A percentile compares a stretch with the other conserved stretches of the same genome.
These are phyloP conservation scores for Pogonomyrmex californicus DNA, from an alignment of 1,140 invertebrate species.

Conservation along the genomic window DNA sequence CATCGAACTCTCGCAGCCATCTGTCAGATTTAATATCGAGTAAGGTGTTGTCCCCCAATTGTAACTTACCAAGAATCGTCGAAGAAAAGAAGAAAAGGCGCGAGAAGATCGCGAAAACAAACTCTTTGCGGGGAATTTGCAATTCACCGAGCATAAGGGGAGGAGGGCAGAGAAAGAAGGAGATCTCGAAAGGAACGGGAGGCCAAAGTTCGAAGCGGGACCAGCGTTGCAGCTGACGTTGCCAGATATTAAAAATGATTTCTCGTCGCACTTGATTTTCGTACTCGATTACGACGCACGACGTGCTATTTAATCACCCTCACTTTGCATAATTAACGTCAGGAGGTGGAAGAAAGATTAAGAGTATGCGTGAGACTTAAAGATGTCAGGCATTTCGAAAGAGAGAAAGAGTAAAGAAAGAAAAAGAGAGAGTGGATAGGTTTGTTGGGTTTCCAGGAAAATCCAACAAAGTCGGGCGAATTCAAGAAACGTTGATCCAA, in stretches of 20 bases:
- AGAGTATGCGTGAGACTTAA: slow-evolving; percentile 18
- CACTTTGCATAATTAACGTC: slow-evolving; percentile 6
- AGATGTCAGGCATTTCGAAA: background rate
- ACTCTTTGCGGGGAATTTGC: slow-evolving; percentile 61
- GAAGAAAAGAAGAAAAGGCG: background rate
- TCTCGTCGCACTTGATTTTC: slow-evolving; percentile 44
- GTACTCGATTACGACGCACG: slow-evolving; percentile 30
- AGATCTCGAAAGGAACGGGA: background rate
- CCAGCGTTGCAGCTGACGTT: slow-evolving; percentile 67
- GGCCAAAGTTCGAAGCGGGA: slow-evolving; percentile 28
- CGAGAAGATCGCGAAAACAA: slow-evolving; percentile 55
- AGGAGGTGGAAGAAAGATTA: slow-evolving; percentile 33
- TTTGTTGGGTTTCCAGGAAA: background rate
- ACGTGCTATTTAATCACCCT: slow-evolving; percentile 25
- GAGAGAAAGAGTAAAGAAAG: too few relatives aligned
- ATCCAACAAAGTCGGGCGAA: background rate
- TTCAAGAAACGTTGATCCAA: background rate
- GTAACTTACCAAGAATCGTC: background rate
- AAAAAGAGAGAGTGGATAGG: background rate
- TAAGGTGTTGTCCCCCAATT: slow-evolving; percentile 21
- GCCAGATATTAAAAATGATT: slow-evolving; percentile 75
- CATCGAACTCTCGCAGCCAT: slow-evolving; percentile 29
- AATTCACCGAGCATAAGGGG: slow-evolving; percentile 52
- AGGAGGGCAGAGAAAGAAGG: background rate
- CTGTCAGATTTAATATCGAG: slow-evolving; percentile 66